Conservation (phyloP, 2,888 invertebrate species). For the Caenorhabditis virilis region DNA sequence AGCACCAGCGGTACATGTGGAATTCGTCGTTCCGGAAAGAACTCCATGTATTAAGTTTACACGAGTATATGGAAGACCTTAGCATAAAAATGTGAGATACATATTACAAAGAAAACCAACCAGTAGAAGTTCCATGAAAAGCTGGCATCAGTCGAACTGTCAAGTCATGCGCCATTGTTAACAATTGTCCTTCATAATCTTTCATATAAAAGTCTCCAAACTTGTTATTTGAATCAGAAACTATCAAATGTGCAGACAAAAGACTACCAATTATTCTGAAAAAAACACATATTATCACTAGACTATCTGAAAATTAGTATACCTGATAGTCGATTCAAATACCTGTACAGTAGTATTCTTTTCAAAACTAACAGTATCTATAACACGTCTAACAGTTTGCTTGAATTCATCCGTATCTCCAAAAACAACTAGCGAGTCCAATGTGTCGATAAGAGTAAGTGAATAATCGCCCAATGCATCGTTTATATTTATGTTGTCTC, state of each 20-base stretch:
- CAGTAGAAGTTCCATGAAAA: constrained; percentile 74
- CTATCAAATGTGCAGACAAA: constrained; percentile 75
- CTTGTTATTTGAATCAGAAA: constrained; percentile 73
- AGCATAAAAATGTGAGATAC: too few relatives aligned
- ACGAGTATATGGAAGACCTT: constrained; percentile 69
- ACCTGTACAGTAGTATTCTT: constrained; percentile 75
- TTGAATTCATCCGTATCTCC: constrained; percentile 73
- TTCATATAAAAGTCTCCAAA: constrained; percentile 70
- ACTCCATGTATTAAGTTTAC: constrained; percentile 74
- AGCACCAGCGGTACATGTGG: constrained; percentile 76
- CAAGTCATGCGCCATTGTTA: constrained; percentile 75
- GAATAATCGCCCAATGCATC: constrained; percentile 76
- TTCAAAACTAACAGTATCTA: constrained; percentile 74
- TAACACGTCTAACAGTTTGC: constrained; percentile 73
- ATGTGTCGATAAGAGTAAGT: constrained; percentile 74
- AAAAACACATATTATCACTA: too few relatives aligned
- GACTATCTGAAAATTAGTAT: constrained; percentile 23
- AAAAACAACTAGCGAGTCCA: constrained; percentile 74
- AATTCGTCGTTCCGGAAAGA: constrained; percentile 72
- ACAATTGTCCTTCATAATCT: constrained; percentile 71
- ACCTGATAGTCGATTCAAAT: constrained; percentile 76
- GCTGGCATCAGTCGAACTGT: constrained; percentile 74
- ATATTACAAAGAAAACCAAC: constrained; percentile 63
- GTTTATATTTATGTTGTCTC: constrained; percentile 76
- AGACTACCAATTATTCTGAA: constrained; percentile 74